Percentiles rank a stretch among this genome's conserved stretches.
phyloP scores from a whole-genome alignment of 2,888 invertebrate species.

The Lissonota sp. region DNA sequence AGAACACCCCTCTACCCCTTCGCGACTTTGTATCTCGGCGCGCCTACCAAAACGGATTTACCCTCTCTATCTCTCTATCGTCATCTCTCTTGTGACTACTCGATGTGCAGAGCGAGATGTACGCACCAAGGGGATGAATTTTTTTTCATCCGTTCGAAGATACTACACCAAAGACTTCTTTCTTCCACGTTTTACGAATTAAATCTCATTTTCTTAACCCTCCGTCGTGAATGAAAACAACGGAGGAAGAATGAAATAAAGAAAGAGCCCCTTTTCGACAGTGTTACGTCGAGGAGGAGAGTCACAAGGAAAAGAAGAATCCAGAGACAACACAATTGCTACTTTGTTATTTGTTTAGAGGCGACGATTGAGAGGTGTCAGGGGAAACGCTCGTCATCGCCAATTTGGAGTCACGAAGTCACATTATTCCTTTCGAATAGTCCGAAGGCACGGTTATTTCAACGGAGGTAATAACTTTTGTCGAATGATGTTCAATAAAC shows the following conservation, averaged over 20 bases:
- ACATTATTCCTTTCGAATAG: no score
- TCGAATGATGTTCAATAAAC: no score
- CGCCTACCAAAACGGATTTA: slow-evolving; percentile 66
- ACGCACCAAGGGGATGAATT: slow-evolving; percentile 36
- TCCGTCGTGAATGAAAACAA: slow-evolving; percentile 47
- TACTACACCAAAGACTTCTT: slow-evolving; percentile 32
- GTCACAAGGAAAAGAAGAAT: slow-evolving; percentile 14
- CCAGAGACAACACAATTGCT: slow-evolving; percentile 49
- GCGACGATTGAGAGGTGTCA: slow-evolving; percentile 36
- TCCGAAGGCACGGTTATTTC: no score
- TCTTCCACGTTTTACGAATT: slow-evolving; percentile 57
- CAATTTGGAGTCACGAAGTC: no score
- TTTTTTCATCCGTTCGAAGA: slow-evolving; percentile 40
- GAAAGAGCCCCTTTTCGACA: slow-evolving; percentile 10
- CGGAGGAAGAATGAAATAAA: slow-evolving; percentile 10
- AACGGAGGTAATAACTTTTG: no score
- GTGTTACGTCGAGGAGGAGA: slow-evolving; percentile 2
- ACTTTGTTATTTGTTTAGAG: slow-evolving; percentile 50
- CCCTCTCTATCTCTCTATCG: slow-evolving; percentile 30
- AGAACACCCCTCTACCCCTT: slow-evolving; percentile 29
- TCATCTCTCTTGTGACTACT: slow-evolving; percentile 33
- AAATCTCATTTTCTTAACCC: slow-evolving; percentile 60
- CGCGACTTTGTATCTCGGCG: slow-evolving; percentile 65
- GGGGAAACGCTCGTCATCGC: no score
- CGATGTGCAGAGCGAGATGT: slow-evolving; percentile 38